phyloP scores from a whole-genome alignment of 2,888 invertebrate genomes.

The Invenusta paracnida region DNA sequence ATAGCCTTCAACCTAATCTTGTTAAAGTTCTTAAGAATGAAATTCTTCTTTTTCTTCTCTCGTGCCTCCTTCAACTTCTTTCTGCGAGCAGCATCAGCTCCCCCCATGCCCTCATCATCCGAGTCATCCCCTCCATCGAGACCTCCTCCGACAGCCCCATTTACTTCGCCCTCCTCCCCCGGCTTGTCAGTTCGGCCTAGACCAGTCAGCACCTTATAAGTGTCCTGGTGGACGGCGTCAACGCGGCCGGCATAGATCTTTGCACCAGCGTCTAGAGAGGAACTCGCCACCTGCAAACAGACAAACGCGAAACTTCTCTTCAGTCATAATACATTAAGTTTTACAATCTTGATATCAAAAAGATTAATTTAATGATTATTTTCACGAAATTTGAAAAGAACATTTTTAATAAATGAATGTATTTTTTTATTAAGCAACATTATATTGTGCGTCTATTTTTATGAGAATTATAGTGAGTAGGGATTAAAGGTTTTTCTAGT shows the following conservation, averaged over 20 bases:
- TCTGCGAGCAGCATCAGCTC: background rate
- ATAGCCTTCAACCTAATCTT: slow-evolving; percentile 4
- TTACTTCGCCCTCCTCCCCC: background rate
- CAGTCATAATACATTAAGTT: too few relatives aligned
- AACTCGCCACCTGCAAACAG: slow-evolving; percentile 75
- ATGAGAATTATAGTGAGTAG: too few relatives aligned
- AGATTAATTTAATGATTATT: too few relatives aligned
- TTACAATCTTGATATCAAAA: too few relatives aligned
- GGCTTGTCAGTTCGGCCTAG: slow-evolving; percentile 37
- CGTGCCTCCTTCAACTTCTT: background rate
- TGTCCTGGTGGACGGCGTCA: slow-evolving; percentile 76
- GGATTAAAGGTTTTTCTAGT: too few relatives aligned
- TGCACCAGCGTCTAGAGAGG: slow-evolving; percentile 79
- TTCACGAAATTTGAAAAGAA: too few relatives aligned
- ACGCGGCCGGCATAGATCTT: slow-evolving; percentile 82
- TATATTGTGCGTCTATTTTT: too few relatives aligned
- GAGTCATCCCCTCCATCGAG: background rate
- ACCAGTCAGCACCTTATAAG: slow-evolving; percentile 67
- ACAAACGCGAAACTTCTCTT: too few relatives aligned
- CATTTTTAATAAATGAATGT: too few relatives aligned
- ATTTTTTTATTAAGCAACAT: too few relatives aligned
- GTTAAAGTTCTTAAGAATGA: background rate
- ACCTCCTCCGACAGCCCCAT: slow-evolving; percentile 30
- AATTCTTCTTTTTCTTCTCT: slow-evolving; percentile 7
- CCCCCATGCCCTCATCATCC: slow-evolving; percentile 19